Base-by-base conservation (phyloP, 2,888 invertebrate species). In the Epinotia bilunana region DNA sequence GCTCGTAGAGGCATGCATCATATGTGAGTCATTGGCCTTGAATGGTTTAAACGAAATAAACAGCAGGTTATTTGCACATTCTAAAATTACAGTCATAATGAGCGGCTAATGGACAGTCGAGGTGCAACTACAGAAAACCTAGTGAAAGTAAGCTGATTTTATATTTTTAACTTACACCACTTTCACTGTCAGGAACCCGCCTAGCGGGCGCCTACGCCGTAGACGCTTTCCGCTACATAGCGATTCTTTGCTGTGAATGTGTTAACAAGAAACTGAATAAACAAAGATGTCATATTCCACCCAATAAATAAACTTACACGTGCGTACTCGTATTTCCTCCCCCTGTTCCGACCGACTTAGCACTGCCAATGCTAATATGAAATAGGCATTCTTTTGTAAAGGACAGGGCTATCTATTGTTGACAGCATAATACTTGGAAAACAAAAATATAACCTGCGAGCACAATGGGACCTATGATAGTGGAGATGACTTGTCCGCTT, bases 401-500 rank as follows among this genome's bases (percentile, higher is more conserved):
- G 60, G 69, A 74, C 53, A 39, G 57, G 60, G 63, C 63, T 63
- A 69, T 74, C 60, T 49, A 39, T 71, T 74, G 74, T 74, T 71
- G 71, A 65, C 71, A 65, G 55, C 53, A 64, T 74, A 74, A 71
- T 74, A 61, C 60, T 39, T 18, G 39, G 28, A 68, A 71, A 74
- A 74, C 61, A 74, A 74, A 74, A 72, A 72, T 72, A 64, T 58
- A 58, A 46, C 61, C 69, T 80, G 82, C 81, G 83, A 83, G 9
- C 39, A 28, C 28, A 58, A 58, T 23, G 23, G 20, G 13, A 58
- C 58, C 12, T 12, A 20, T 28, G 20, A 23, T 28, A 23, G 23
- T 28, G 13, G 23, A 13, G 23, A 58, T 23, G 23, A 13, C 23
- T 23, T 12, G 58, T 20, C 4, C 0, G 20, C 7, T 20, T 58